Conservation (phyloP, 2,797 vertebrate species). For the Micromesistius poutassou region DNA sequence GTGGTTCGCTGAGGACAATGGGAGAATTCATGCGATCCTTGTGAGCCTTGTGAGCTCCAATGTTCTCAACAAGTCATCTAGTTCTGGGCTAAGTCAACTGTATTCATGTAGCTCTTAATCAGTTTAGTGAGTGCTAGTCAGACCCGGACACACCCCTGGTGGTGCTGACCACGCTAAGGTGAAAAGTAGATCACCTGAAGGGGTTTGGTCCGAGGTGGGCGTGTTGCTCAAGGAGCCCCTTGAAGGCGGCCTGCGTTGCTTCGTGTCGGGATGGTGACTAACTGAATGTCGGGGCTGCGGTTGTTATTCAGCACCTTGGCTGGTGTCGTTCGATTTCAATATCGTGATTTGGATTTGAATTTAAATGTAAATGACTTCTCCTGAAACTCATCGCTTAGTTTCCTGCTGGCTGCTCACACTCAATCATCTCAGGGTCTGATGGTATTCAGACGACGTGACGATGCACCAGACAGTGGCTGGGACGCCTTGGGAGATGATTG, state of each 20-base stretch:
- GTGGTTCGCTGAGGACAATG: background rate
- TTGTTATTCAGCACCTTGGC: background rate
- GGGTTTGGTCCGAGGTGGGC: background rate
- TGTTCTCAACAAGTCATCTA: background rate
- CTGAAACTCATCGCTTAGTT: background rate
- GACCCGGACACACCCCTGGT: background rate
- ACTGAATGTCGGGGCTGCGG: background rate
- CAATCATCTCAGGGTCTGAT: background rate
- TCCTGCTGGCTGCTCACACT: background rate
- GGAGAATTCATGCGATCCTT: background rate
- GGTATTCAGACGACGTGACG: background rate
- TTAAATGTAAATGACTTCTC: background rate
- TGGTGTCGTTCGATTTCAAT: background rate
- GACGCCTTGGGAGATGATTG: background rate
- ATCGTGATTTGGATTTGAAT: background rate
- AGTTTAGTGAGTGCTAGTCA: background rate
- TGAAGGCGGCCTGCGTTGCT: background rate
- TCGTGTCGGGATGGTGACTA: background rate
- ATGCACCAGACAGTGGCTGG: background rate
- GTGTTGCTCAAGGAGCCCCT: background rate
- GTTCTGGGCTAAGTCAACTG: background rate
- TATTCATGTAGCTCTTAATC: background rate
- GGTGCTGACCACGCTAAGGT: background rate
- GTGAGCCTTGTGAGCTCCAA: background rate
- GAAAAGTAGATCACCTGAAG: background rate